Evolutionary conservation across 1,140 invertebrate species (phyloP).

Genomic region (Octopus sinensis): DNA sequence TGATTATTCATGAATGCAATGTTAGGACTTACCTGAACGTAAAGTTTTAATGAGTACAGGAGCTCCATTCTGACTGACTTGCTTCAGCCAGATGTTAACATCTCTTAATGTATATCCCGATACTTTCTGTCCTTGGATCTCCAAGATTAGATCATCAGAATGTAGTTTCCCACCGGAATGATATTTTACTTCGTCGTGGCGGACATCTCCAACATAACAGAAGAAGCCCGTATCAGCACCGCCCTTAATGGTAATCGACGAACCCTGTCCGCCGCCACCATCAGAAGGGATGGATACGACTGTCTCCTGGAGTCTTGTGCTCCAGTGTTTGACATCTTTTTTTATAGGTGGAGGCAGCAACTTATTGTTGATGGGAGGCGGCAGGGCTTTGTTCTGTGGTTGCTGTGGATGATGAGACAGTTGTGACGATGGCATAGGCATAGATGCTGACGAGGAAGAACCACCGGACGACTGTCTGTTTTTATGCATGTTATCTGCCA

Average conservation of each 20-base stretch:
- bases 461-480: conserved; percentile 1
- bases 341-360: conserved; percentile 26
- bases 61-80: conserved; percentile 63
- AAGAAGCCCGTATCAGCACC: conserved; percentile 67
- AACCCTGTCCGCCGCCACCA: conserved; percentile 28
- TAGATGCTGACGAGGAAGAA: conserved; percentile 39
- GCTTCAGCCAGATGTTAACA: conserved; percentile 63
- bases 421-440: conserved; percentile 29
- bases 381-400: conserved; percentile 27
- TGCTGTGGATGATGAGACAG: conserved; percentile 33
- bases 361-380: conserved; percentile 28
- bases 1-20: no score
- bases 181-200: conserved; percentile 58
- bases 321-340: conserved; percentile 49
- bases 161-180: conserved; percentile 53
- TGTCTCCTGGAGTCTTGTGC: conserved; percentile 48
- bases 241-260: conserved; percentile 53
- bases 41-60: conserved; percentile 63
- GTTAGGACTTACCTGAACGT: conserved; percentile 58
- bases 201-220: conserved; percentile 58
- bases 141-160: conserved; percentile 62
- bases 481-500: background rate
- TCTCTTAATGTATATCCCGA: conserved; percentile 66
- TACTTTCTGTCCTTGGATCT: conserved; percentile 67
- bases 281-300: conserved; percentile 52